Base-by-base conservation (phyloP, 1,140 invertebrate genomes). In the Trissolcus basalis region DNA sequence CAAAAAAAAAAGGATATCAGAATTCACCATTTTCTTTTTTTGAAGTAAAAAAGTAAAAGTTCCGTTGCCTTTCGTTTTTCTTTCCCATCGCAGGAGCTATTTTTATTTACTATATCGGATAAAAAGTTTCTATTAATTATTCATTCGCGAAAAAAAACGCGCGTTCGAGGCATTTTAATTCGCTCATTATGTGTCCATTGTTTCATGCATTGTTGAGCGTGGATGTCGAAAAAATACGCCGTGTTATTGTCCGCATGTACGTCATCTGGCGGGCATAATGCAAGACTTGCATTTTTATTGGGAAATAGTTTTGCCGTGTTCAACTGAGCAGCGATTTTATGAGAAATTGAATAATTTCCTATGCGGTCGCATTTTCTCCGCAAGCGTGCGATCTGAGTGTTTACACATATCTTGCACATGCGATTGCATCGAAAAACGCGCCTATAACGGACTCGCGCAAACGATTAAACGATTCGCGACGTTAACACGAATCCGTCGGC, bases 401-500 rank as follows among this genome's bases (percentile, higher is more conserved):
- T n/a, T 36, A 44, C 13, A 13, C 7, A n/a, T 44, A 11, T 4
- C 36, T 39, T 9, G 43, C 53, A 64, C 49, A 51, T 48, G 58
- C 33, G 64, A 68, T 63, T 69, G 51, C 72, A 59, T 63, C 35
- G 55, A 75, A 74, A 67, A 69, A 56, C 61, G 32, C 16, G 36
- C 59, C 51, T 59, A 43, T 69, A 75, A 75, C 64, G 72, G 64
- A 54, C 49, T 33, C 53, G 53, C 16, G 68, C n/a, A n/a, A 64
- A 75, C 68, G 59, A 67, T 64, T 69, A 74, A 74, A 74, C 64
- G 63, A 74, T 74, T 51, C 63, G 63, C 71, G 51, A 68, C 64
- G 64, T 68, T 74, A 74, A 74, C 71, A 68, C 51, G 71, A 63
- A 68, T 74, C 71, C 61, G 71, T 68, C 67, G 67, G 51, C 63